Base-by-base conservation (phyloP, 1,140 invertebrate genomes). In the Drosophila teissieri region DNA sequence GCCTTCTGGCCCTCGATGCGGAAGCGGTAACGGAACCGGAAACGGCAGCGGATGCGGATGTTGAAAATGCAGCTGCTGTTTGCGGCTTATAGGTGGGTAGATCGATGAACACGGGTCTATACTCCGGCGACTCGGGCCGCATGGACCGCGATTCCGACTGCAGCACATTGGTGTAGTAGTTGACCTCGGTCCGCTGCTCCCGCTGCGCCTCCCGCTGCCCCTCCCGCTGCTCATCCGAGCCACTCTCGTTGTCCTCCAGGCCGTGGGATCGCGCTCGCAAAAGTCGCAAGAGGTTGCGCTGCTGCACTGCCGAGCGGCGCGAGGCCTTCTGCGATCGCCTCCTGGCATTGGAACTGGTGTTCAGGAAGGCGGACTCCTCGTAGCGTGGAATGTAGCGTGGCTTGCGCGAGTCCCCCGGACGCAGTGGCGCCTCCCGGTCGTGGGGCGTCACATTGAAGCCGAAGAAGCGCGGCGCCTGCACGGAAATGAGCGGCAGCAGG, bases 401-500 rank as follows among this genome's bases (percentile, higher is more conserved):
- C 55, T 91, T 92, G n/a, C 91, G 78, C 0, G 62, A 80, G 19
- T 74, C 70, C 0, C 69, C 68, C 2, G 48, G 15, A 34, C 61
- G 61, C 7, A 40, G 27, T 2, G 45, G 39, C 1, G n/a, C n/a
- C n/a, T 74, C 76, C 0, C 75, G 82, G 10, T 80, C 80, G 11
- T 74, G 64, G 1, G 63, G 67, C 8, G 78, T 82, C 2, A 91
- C 75, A 70, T 92, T 91, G 63, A 94, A 94, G 78, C 94, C 93
- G n/a, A 94, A 94, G 64, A 95, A 93, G 36, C 94, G 95, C 0
- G 96, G 95, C 3, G 95, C 96, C 83, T 96, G 96, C 40, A 95
- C 95, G 2, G 95, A 96, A 4, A 96, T 96, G 6, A 96, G 79
- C 0, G 96, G 96, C 49, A 96, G 84, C 10, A 96, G 92, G 0